Conservation (phyloP, 1,140 invertebrate genomes). For the Aphelinus atriplicis region DNA sequence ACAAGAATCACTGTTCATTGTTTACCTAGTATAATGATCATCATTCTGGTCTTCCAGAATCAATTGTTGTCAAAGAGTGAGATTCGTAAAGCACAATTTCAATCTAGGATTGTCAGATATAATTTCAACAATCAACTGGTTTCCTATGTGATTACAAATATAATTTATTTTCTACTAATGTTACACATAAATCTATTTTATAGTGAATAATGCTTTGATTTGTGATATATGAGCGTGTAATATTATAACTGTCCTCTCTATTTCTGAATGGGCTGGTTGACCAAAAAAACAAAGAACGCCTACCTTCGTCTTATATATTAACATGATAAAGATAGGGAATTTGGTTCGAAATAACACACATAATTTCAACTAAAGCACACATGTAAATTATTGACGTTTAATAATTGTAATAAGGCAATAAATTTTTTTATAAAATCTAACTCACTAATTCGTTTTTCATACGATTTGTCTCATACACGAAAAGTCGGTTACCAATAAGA, state of each 20-base stretch:
- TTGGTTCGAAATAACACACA: not conserved
- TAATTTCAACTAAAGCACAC: slow-evolving; percentile 10
- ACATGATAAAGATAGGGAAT: not conserved
- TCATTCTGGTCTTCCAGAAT: slow-evolving; percentile 26
- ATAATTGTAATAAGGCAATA: slow-evolving; percentile 22
- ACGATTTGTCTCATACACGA: not conserved
- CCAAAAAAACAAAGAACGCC: not conserved
- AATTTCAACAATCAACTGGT: not conserved
- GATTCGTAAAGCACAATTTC: not conserved
- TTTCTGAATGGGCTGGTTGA: not conserved
- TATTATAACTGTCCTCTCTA: not conserved
- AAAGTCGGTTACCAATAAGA: no score
- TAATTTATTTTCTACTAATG: slow-evolving; percentile 30
- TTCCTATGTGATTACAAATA: slow-evolving; percentile 14
- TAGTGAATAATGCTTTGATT: slow-evolving; percentile 17
- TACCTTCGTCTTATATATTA: not conserved
- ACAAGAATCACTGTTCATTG: no score
- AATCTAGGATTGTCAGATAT: slow-evolving; percentile 6
- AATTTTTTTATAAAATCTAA: slow-evolving; percentile 2
- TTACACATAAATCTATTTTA: slow-evolving; percentile 7
- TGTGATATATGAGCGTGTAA: slow-evolving; percentile 19
- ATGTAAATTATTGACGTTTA: slow-evolving; percentile 20
- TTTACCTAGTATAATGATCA: no score
- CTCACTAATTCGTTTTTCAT: not conserved
- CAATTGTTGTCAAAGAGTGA: not conserved